phyloP scores from a whole-genome alignment of 2,113 vertebrate species.

The Pollimyrus isidori region DNA sequence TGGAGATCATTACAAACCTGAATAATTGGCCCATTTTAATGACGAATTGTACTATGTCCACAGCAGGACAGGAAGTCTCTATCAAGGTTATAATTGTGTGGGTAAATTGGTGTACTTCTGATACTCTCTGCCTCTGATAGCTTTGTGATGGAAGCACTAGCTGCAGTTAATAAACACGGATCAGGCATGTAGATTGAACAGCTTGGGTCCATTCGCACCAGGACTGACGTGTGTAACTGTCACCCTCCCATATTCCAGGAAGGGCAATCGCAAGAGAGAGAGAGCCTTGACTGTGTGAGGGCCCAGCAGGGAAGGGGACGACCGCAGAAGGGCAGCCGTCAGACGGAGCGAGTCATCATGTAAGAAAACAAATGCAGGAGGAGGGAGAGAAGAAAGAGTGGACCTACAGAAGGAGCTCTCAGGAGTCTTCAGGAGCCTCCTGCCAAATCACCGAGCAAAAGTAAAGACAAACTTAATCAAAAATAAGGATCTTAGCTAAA shows the following conservation, averaged over 20 bases:
- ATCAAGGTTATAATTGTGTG: not conserved
- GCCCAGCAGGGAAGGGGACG: not conserved
- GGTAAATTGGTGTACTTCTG: not conserved
- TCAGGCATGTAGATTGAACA: not conserved
- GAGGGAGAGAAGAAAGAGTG: not conserved
- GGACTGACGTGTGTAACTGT: not conserved
- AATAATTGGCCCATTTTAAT: slow-evolving; percentile 29
- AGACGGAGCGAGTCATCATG: not conserved
- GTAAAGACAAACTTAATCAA: not conserved
- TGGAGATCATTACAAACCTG: slow-evolving; percentile 32
- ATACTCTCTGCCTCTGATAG: not conserved
- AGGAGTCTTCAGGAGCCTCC: not conserved
- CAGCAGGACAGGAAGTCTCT: not conserved
- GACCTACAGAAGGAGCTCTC: not conserved
- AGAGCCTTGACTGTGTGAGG: not conserved
- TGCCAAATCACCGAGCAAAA: not conserved
- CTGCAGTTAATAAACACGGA: not conserved
- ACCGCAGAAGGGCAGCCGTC: not conserved
- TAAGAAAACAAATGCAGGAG: not conserved
- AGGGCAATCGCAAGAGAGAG: not conserved
- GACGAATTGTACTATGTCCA: slow-evolving; percentile 31
- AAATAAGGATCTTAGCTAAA: slow-evolving; percentile 1
- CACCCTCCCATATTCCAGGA: not conserved
- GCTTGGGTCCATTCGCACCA: not conserved
- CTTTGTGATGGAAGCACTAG: not conserved